Conservation (phyloP, 2,888 invertebrate genomes). For the Syrista parreyssii region DNA sequence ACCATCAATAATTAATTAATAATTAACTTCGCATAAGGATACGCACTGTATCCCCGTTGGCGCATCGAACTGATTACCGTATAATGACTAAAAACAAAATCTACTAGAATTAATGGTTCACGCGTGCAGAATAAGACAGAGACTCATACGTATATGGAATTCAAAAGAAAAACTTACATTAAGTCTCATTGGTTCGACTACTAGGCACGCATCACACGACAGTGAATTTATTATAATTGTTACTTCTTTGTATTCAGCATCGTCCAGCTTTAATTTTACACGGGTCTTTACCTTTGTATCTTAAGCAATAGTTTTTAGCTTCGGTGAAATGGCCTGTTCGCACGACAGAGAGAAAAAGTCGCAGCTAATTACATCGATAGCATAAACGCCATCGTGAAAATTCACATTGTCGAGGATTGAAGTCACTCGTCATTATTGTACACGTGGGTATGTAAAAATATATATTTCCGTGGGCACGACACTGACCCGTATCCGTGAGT, state of each 20-base stretch:
- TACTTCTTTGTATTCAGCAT: too few species aligned
- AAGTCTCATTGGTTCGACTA: not conserved
- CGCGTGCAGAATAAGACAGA: not conserved
- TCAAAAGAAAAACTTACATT: not conserved
- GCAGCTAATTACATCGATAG: not conserved
- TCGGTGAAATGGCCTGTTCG: not conserved
- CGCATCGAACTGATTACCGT: conserved; percentile 7
- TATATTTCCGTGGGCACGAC: not conserved
- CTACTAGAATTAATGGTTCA: not conserved
- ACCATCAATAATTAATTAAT: not conserved
- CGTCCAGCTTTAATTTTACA: too few species aligned
- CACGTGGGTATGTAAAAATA: not conserved
- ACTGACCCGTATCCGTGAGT: not conserved
- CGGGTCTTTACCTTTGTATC: not conserved
- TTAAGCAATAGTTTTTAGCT: not conserved
- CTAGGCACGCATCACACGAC: not conserved
- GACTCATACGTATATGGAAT: not conserved
- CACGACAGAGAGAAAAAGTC: too few species aligned
- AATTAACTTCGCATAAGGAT: not conserved
- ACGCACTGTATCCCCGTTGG: not conserved
- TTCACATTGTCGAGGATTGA: not conserved
- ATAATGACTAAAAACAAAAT: too few species aligned
- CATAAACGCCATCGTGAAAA: not conserved
- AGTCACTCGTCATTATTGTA: not conserved
- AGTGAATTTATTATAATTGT: not conserved